Base-by-base conservation (phyloP, 1,140 invertebrate species). In the Teleopsis dalmanni region DNA sequence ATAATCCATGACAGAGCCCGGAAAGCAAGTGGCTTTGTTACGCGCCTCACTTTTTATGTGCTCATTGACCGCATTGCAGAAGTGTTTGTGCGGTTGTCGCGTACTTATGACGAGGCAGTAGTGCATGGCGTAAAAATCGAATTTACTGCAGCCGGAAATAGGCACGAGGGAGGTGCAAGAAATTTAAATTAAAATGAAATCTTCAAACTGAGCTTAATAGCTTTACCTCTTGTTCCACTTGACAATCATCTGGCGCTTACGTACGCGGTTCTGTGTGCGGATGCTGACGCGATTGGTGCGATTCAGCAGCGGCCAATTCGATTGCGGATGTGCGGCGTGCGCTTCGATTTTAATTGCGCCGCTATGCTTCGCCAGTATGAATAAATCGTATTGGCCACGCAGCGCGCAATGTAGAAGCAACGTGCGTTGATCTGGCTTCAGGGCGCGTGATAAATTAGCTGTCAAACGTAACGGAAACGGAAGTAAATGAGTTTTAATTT, bases 151-250 rank as follows among this genome's bases (percentile, higher is more conserved):
- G 18, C 13, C 18, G n/a, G n/a, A 11, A 21, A 42, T 2, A 41
- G n/a, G 14, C 11, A 26, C 22, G 45, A 47, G 21, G 23, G 26
- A 11, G 25, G 25, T 25, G 16, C 21, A 38, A 21, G 31, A 42
- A 40, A 40, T 16, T 41, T 14, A 33, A 48, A 16, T 14, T 36
- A 26, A 36, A n/a, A 18, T 31, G 14, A 23, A 47, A 35, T 14
- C 21, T 14, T 21, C 40, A 29, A 14, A 16, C 16, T 10, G 8
- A 26, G 3, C 11, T 36, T 41, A 3, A 2, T 27, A 19, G 18
- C 41, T 56, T 55, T 47, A 70, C 67, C 67, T 70, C 19, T 55
- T 59, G 26, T 65, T 57, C 67, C 67, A 70, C 48, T 70, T 70
- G 46, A 70, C 56, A 40, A 62, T 65, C 59, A 70, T 61, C 48